Evolutionary conservation across 92 coral and sea anemone genomes (phyloP), one percentile per base, ranked within the genome.

Genomic region (Heteractis magnifica): DNA sequence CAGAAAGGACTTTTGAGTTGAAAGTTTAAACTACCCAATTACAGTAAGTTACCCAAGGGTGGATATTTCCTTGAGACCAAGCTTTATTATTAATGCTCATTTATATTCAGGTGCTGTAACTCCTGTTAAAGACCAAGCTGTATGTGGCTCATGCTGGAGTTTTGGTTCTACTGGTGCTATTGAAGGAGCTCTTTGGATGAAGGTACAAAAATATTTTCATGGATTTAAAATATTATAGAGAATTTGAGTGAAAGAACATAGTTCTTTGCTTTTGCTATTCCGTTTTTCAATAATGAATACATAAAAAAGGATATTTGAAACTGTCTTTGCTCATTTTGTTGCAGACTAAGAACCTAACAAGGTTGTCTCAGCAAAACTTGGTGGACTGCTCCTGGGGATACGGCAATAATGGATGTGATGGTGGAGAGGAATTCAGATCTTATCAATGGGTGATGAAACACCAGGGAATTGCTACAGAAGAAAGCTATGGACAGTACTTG

Each of bases 121-220:
- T 10, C 98, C 97, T 44, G 98, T 95, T 15, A 95, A 95, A 85
- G 98, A 95, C 68, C 98, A 95, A 79, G 98, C 92, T 81, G 94
- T 92, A 21, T 96, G 99, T 87, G 99, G 99, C 10, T 96, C 99
- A 51, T 96, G 99, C 56, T 96, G 99, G 99, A 94, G 98, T 80
- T 96, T 96, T 90, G 99, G 99, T 53, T 75, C 98, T 44, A 92
- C 98, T 70, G 99, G 99, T 71, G 87, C 99, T 23, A 95, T 96
- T 11, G 99, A 96, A 73, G 99, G 99, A 58, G 97, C 99, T 8
- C 65, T 96, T 77, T 96, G 94, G 81, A 81, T 96, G 34, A 93
- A 91, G 91, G 97, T 90, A 82, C 48, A 71, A 15, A 65, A 34
- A 34, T 34, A 34, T 34, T 34, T 34, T 34, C 44, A 34, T 34